phyloP scores from a whole-genome alignment of 2,797 vertebrate genomes.

The Amblyopsis hoosieri region DNA sequence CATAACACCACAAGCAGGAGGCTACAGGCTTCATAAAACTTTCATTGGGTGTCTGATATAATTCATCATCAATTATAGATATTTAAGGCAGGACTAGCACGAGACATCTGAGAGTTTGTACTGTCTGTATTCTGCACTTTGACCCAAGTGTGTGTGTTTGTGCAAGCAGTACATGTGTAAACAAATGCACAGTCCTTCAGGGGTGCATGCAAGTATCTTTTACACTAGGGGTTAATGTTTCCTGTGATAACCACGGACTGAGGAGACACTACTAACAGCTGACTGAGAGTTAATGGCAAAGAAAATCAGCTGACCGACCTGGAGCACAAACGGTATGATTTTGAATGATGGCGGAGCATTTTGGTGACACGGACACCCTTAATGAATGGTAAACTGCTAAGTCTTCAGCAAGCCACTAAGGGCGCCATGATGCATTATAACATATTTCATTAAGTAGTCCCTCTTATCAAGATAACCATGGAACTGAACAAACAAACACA shows the following conservation, averaged over 20 bases:
- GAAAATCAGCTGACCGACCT: conserved; percentile 50
- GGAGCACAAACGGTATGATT: conserved; percentile 12
- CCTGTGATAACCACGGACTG: conserved; percentile 53
- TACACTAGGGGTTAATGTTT: conserved; percentile 50
- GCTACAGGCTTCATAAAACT: conserved; percentile 80
- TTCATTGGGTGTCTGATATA: conserved; percentile 75
- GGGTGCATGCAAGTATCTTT: conserved; percentile 31
- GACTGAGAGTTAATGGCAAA: conserved; percentile 47
- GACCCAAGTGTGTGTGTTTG: conserved; percentile 28
- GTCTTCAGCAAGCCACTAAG: too few species aligned
- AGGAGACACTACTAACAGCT: conserved; percentile 40
- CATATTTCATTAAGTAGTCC: too few species aligned
- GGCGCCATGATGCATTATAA: too few species aligned
- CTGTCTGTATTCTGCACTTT: conserved; percentile 56
- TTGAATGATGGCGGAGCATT: background rate
- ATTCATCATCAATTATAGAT: conserved; percentile 77
- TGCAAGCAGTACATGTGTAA: conserved; percentile 27
- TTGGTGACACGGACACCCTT: background rate
- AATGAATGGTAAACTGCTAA: background rate
- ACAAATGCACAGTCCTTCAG: conserved; percentile 51
- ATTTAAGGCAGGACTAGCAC: conserved; percentile 23
- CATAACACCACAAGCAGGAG: conserved; percentile 49
- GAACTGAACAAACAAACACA: too few species aligned
- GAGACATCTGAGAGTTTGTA: conserved; percentile 18
- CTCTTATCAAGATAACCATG: too few species aligned